These are phyloP conservation scores for Urocolius indicus DNA, from an alignment of 2,113 vertebrate species.

Conservation along the genomic window DNA sequence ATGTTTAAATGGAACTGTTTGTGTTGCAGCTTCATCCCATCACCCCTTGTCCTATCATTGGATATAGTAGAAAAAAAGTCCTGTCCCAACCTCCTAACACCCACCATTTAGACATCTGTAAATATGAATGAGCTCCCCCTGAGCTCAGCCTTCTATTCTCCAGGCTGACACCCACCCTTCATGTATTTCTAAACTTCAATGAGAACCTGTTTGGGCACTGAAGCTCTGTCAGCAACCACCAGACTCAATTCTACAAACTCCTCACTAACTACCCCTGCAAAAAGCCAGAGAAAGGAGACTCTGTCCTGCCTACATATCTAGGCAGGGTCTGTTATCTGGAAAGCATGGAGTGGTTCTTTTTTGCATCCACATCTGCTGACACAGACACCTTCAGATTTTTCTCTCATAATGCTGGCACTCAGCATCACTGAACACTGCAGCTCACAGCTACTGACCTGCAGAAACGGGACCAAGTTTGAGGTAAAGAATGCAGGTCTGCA, in stretches of 20 bases:
- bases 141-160: too few relatives aligned
- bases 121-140: too few relatives aligned
- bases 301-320: background rate
- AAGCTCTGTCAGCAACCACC: background rate
- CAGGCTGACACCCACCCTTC: too few relatives aligned
- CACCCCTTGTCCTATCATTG: too few relatives aligned
- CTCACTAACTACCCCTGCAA: background rate
- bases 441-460: background rate
- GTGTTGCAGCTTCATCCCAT: too few relatives aligned
- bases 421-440: accelerated
- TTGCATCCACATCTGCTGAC: background rate
- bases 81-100: too few relatives aligned
- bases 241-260: background rate
- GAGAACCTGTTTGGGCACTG: background rate
- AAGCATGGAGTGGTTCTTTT: background rate
- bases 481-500: background rate
- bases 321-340: background rate
- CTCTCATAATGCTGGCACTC: background rate
- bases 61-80: too few relatives aligned
- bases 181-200: too few relatives aligned
- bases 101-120: too few relatives aligned
- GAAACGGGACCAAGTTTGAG: background rate
- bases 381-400: background rate
- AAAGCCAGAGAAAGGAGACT: background rate
- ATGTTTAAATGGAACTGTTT: too few relatives aligned